Percentiles rank a stretch among this genome's conserved stretches.
Conservation (phyloP, 1,140 invertebrate species). For the Venturia canescens region DNA sequence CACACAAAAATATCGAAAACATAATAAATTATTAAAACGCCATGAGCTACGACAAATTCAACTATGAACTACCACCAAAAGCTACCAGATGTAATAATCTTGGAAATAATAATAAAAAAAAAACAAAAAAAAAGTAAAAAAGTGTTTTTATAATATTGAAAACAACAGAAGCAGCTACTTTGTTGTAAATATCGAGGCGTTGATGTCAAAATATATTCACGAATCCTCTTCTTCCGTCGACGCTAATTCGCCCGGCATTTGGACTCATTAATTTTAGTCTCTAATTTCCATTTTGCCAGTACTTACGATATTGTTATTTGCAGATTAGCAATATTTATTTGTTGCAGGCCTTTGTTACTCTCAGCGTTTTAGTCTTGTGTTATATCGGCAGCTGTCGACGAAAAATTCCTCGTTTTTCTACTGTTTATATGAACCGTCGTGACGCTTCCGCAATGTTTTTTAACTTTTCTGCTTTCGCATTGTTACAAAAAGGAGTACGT, state of each 20-base stretch:
- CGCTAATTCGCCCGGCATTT: too few species aligned
- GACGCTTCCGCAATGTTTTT: too few species aligned
- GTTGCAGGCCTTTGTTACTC: constrained; percentile 22
- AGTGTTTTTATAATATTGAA: too few species aligned
- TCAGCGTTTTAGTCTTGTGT: constrained; percentile 8
- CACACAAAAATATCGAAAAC: neutral
- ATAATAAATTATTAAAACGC: neutral
- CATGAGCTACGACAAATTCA: neutral
- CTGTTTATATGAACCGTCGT: too few species aligned
- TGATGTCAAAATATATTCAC: too few species aligned
- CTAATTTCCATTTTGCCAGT: constrained; percentile 3
- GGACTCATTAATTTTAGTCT: neutral
- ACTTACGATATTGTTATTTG: constrained; percentile 37
- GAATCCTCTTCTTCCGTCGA: too few species aligned
- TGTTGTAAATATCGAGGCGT: too few species aligned
- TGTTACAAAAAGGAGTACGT: too few species aligned
- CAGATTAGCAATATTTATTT: constrained; percentile 18
- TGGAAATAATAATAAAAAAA: neutral
- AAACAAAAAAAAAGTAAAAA: too few species aligned
- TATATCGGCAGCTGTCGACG: neutral
- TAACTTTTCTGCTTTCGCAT: too few species aligned
- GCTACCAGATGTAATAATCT: constrained; percentile 1
- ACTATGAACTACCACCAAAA: constrained; percentile 23
- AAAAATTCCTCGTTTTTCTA: too few species aligned
- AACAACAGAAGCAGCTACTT: too few species aligned